phyloP scores from a whole-genome alignment of 37 sponge, comb jelly and placozoan species.

The Spongia lamella region DNA sequence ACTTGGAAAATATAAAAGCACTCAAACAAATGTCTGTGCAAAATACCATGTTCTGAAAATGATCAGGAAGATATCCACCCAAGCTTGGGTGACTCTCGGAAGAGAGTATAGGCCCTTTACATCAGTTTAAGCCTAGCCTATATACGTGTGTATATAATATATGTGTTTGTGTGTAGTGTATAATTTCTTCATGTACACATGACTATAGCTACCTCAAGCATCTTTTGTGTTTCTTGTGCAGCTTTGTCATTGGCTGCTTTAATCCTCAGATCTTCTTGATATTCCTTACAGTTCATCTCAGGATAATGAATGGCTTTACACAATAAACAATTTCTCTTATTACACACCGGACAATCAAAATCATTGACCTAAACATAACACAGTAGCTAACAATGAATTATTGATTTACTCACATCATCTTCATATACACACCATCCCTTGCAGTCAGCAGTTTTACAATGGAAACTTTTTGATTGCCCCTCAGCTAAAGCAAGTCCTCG shows the following conservation, averaged over 20 bases:
- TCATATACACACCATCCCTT: conserved; percentile 90
- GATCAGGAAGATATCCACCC: too few relatives aligned
- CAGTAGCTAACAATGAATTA: not conserved
- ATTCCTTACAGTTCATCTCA: conserved; percentile 93
- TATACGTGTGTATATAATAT: not conserved
- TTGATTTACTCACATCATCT: conserved; percentile 57
- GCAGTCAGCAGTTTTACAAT: conserved; percentile 81
- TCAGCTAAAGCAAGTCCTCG: conserved; percentile 76
- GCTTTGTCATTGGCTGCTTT: conserved; percentile 88
- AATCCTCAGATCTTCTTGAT: conserved; percentile 88
- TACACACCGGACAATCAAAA: conserved; percentile 70
- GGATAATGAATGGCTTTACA: conserved; percentile 89
- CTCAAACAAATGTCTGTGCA: too few relatives aligned
- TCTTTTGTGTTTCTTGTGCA: conserved; percentile 80
- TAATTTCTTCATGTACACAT: too few relatives aligned
- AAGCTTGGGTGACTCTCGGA: too few relatives aligned
- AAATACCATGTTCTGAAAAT: too few relatives aligned
- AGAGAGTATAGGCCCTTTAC: too few relatives aligned
- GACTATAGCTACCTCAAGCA: conserved; percentile 75
- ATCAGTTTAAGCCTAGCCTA: too few relatives aligned
- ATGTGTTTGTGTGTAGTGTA: not conserved
- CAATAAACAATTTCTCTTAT: conserved; percentile 60
- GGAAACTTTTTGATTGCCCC: conserved; percentile 69
- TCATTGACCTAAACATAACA: conserved; percentile 51
- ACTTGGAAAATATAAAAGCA: too few relatives aligned